phyloP scores from a whole-genome alignment of 2,113 vertebrate species.

The Barbus barbus region DNA sequence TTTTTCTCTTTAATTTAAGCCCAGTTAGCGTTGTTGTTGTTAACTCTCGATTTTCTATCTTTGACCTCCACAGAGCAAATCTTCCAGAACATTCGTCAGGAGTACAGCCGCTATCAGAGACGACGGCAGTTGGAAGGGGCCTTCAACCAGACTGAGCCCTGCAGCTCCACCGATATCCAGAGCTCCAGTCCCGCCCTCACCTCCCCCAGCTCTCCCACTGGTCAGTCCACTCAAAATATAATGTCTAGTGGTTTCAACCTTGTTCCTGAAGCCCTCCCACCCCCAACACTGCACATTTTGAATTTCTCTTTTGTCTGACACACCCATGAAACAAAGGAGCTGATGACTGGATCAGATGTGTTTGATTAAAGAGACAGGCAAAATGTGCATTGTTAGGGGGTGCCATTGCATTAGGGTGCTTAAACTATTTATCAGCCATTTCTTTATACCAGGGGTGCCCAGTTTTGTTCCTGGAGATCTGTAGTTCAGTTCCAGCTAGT shows the following conservation, averaged over 20 bases:
- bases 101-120: conserved; percentile 89
- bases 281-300: neutral
- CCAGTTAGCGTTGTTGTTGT: neutral
- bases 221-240: conserved; percentile 63
- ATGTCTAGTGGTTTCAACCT: neutral
- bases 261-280: neutral
- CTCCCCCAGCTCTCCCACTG: conserved; percentile 86
- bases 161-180: conserved; percentile 77
- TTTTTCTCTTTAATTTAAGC: neutral
- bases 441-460: neutral
- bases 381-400: neutral
- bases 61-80: conserved; percentile 81
- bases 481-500: neutral
- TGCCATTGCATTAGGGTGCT: neutral
- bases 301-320: neutral
- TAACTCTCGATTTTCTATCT: conserved; percentile 24
- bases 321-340: neutral
- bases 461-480: neutral
- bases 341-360: neutral
- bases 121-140: conserved; percentile 88
- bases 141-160: conserved; percentile 85
- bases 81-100: conserved; percentile 92
- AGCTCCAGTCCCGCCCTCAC: conserved; percentile 77
- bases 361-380: neutral
- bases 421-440: neutral